phyloP scores from a whole-genome alignment of 1,140 invertebrate species.

The Drosophila kanapiae region DNA sequence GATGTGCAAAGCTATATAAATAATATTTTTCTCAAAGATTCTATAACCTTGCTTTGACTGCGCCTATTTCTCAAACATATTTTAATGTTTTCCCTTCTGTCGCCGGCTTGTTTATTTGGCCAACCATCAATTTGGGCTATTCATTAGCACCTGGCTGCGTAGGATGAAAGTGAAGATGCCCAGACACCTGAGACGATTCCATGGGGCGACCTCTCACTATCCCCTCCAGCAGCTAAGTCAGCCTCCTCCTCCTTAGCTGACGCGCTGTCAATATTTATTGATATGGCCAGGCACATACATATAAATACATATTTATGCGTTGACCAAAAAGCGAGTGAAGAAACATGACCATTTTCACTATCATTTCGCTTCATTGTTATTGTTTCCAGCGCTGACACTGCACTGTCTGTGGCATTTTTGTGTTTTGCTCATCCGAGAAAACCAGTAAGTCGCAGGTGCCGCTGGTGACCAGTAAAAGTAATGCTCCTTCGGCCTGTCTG shows the following conservation, averaged over 20 bases:
- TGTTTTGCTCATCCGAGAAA: conserved; percentile 54
- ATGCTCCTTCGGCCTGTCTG: conserved; percentile 57
- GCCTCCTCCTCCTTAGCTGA: conserved; percentile 4
- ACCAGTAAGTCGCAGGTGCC: conserved; percentile 61
- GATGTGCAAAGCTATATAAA: neutral
- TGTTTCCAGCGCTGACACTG: conserved; percentile 46
- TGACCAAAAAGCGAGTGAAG: conserved; percentile 69
- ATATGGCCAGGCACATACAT: conserved; percentile 33
- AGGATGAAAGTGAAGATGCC: conserved; percentile 54
- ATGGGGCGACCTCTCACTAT: neutral
- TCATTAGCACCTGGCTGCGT: conserved; percentile 52
- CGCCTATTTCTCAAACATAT: neutral
- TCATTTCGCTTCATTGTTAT: conserved; percentile 79
- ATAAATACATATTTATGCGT: conserved; percentile 67
- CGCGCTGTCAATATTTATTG: conserved; percentile 50
- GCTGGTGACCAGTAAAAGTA: conserved; percentile 71
- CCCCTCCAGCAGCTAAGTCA: neutral
- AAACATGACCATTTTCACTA: conserved; percentile 78
- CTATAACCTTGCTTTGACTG: neutral
- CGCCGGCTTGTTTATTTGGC: neutral
- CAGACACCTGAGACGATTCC: conserved; percentile 48
- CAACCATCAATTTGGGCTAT: conserved; percentile 36
- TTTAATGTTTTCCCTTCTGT: conserved; percentile 1
- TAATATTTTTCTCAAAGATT: neutral
- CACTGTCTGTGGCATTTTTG: conserved; percentile 41